Evolutionary conservation across 2,888 invertebrate species (phyloP).

Genomic region (Brenthis daphne): DNA sequence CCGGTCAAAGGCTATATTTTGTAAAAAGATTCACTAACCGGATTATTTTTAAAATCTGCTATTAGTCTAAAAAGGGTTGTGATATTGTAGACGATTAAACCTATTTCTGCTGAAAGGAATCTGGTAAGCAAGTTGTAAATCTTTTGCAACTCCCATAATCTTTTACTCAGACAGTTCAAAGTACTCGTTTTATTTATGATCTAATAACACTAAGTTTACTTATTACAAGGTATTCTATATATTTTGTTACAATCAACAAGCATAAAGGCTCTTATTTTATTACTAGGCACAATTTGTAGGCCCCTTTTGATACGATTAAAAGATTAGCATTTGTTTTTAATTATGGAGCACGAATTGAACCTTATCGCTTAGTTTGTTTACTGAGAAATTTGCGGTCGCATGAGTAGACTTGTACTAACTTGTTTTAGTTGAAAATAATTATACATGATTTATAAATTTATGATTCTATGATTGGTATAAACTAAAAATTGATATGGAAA

Average conservation of each 20-base stretch:
- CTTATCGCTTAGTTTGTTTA: slow-evolving; percentile 28
- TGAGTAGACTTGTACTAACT: neutral
- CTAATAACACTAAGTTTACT: slow-evolving; percentile 33
- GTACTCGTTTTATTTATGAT: slow-evolving; percentile 37
- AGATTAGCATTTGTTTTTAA: slow-evolving; percentile 39
- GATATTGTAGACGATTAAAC: slow-evolving; percentile 25
- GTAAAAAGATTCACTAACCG: neutral
- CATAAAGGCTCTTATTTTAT: slow-evolving; percentile 33
- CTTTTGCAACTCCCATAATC: slow-evolving; percentile 25
- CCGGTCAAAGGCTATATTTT: neutral
- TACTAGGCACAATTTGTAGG: slow-evolving; percentile 37
- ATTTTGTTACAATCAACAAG: slow-evolving; percentile 15
- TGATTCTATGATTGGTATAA: neutral
- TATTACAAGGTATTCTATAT: slow-evolving; percentile 26
- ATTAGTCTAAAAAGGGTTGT: slow-evolving; percentile 1
- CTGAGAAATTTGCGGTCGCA: neutral
- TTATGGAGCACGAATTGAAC: slow-evolving; percentile 31
- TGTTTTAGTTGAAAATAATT: neutral
- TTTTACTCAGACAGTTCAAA: slow-evolving; percentile 33
- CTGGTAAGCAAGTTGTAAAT: slow-evolving; percentile 32
- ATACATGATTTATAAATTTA: neutral
- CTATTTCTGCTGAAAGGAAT: slow-evolving; percentile 27
- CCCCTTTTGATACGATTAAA: slow-evolving; percentile 40
- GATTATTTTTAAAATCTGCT: neutral
- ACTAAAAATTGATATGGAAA: too few species aligned